Percentiles rank a stretch among this genome's conserved stretches.
These are phyloP conservation scores for Eueremaeus valkanovi DNA, from an alignment of 2,888 invertebrate species.

Conservation along the genomic window DNA sequence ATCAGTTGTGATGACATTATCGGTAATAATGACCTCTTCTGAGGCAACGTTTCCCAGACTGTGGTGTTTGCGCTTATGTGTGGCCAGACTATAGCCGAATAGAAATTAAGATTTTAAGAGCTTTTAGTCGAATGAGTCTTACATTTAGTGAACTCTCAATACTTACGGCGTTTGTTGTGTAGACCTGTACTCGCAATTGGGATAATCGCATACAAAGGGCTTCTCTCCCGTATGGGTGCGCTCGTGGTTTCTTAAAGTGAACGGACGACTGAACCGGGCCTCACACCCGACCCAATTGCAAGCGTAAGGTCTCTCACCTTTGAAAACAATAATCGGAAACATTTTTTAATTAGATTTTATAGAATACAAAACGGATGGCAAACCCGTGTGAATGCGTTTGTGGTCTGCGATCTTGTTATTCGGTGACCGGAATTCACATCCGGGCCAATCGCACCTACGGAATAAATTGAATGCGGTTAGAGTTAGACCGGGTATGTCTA, in stretches of 20 bases:
- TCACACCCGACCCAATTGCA: slow-evolving; percentile 12
- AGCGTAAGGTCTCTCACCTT: neutral
- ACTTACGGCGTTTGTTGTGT: slow-evolving; percentile 26
- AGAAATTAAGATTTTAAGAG: too few relatives aligned
- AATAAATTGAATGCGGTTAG: too few relatives aligned
- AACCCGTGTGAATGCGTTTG: slow-evolving; percentile 5
- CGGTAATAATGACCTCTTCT: neutral
- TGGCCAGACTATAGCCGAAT: neutral
- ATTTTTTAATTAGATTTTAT: neutral
- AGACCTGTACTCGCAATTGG: neutral
- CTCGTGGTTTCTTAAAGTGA: slow-evolving; percentile 5
- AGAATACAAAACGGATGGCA: neutral
- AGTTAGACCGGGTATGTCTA: too few relatives aligned
- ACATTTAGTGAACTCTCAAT: neutral
- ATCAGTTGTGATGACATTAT: neutral
- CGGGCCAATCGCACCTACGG: slow-evolving; percentile 28
- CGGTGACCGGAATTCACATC: slow-evolving; percentile 14
- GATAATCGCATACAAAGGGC: slow-evolving; percentile 16
- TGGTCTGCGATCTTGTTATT: slow-evolving; percentile 13
- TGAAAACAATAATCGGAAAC: neutral
- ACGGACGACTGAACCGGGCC: slow-evolving; percentile 16
- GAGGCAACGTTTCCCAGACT: neutral
- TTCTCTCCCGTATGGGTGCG: slow-evolving; percentile 19
- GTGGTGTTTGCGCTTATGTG: slow-evolving; percentile 24
- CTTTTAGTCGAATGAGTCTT: neutral